phyloP scores from a whole-genome alignment of 2,113 vertebrate species.

The Thermophis baileyi region DNA sequence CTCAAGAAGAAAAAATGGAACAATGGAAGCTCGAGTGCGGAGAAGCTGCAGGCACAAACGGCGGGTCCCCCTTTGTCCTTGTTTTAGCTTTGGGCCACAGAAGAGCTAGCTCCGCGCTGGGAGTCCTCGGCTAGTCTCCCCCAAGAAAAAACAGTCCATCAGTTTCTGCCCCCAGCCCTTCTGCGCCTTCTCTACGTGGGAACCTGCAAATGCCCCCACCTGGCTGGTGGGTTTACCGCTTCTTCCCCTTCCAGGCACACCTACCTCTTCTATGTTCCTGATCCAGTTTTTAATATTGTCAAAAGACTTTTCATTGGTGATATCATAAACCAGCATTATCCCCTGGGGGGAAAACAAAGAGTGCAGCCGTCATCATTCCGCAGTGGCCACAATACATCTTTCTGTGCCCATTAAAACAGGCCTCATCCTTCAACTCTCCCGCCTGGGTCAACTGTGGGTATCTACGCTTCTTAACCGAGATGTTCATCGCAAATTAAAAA shows the following conservation, averaged over 20 bases:
- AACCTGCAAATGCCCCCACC: background rate
- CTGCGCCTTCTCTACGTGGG: background rate
- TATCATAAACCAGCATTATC: slow-evolving; percentile 98
- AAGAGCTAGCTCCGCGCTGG: no score
- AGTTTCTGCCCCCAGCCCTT: background rate
- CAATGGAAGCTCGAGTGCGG: background rate
- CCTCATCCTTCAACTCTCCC: background rate
- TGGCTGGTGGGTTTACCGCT: no score
- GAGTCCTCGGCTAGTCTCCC: background rate
- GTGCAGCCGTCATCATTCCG: background rate
- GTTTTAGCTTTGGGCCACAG: background rate
- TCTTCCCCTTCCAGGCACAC: background rate
- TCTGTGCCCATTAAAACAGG: background rate
- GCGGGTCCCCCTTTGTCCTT: background rate
- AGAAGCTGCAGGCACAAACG: no score
- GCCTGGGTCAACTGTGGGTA: background rate
- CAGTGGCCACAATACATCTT: background rate
- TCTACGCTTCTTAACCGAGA: background rate
- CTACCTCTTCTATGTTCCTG: slow-evolving; percentile 96
- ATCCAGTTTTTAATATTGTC: slow-evolving; percentile 99
- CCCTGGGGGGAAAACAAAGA: slow-evolving; percentile 71
- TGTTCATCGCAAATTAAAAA: background rate
- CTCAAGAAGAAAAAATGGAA: background rate
- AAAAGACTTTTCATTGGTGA: slow-evolving; percentile 97
- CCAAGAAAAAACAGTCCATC: background rate